Conservation (phyloP, 2,888 invertebrate species). For the Chironomus tentans region DNA sequence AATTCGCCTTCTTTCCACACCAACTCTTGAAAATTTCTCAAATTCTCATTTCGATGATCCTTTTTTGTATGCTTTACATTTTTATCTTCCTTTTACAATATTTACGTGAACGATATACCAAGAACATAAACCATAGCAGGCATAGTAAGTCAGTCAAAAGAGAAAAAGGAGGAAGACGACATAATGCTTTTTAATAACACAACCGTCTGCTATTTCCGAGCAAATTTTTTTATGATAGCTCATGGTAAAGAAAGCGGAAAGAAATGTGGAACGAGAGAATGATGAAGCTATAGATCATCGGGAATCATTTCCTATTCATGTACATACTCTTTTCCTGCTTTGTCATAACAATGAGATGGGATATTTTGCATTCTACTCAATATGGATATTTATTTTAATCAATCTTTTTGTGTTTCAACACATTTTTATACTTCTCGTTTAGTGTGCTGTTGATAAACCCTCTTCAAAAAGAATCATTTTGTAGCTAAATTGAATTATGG, state of each 20-base stretch:
- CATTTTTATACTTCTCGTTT: too few relatives aligned
- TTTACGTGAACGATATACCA: not conserved
- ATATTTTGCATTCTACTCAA: not conserved
- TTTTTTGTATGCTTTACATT: not conserved
- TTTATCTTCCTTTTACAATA: not conserved
- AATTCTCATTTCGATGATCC: not conserved
- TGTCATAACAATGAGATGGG: not conserved
- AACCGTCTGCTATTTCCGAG: too few relatives aligned
- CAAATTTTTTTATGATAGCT: too few relatives aligned
- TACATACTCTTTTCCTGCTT: not conserved
- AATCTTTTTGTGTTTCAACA: too few relatives aligned
- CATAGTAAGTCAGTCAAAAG: not conserved
- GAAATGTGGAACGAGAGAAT: not conserved
- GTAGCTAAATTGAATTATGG: too few relatives aligned
- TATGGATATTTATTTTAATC: too few relatives aligned
- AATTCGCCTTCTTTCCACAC: too few relatives aligned
- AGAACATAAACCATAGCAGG: not conserved
- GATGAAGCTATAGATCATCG: not conserved
- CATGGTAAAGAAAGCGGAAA: not conserved
- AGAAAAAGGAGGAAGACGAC: not conserved
- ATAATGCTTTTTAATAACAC: not conserved
- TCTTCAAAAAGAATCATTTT: not conserved
- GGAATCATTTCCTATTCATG: not conserved
- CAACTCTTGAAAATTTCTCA: too few relatives aligned
- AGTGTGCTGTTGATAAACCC: too few relatives aligned